Percentiles rank a stretch among this genome's conserved stretches.
These are phyloP conservation scores for Charanyca ferruginea DNA, from an alignment of 2,888 invertebrate genomes.

Conservation along the genomic window DNA sequence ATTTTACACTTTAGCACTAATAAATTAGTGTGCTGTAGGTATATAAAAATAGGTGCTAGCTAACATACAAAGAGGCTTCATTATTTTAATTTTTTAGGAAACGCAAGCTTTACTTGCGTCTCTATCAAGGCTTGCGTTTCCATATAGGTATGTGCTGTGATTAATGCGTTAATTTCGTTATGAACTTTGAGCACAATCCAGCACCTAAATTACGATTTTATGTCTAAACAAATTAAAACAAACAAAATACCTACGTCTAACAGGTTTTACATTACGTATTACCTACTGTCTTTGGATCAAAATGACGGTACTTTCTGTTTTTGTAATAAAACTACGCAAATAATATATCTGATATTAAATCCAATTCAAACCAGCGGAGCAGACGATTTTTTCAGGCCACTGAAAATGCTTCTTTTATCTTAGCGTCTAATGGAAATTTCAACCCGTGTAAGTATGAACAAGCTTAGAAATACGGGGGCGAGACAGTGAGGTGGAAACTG, in stretches of 20 bases:
- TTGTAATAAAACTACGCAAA: conserved; percentile 10
- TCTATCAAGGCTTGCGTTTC: background rate
- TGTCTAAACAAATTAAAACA: background rate
- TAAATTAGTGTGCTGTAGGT: conserved; percentile 13
- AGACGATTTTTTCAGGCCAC: conserved; percentile 49
- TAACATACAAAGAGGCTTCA: background rate
- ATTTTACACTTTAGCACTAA: conserved; percentile 26
- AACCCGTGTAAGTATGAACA: conserved; percentile 44
- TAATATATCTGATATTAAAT: conserved; percentile 32
- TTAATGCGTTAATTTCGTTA: background rate
- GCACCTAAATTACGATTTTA: conserved; percentile 2
- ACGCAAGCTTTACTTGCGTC: no score
- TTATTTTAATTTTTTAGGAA: no score
- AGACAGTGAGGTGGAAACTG: conserved; percentile 49
- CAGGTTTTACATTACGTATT: background rate
- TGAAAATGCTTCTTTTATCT: conserved; percentile 61
- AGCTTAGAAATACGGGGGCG: conserved; percentile 51
- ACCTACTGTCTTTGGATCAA: background rate
- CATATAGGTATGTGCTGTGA: conserved; percentile 1
- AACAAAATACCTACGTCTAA: background rate
- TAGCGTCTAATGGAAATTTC: conserved; percentile 57
- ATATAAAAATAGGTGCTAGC: background rate
- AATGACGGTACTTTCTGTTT: background rate
- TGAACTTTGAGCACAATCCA: conserved; percentile 8
- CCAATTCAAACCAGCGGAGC: conserved; percentile 44